These are phyloP conservation scores for Volucella bombylans DNA, from an alignment of 2,888 invertebrate genomes.

Conservation along the genomic window DNA sequence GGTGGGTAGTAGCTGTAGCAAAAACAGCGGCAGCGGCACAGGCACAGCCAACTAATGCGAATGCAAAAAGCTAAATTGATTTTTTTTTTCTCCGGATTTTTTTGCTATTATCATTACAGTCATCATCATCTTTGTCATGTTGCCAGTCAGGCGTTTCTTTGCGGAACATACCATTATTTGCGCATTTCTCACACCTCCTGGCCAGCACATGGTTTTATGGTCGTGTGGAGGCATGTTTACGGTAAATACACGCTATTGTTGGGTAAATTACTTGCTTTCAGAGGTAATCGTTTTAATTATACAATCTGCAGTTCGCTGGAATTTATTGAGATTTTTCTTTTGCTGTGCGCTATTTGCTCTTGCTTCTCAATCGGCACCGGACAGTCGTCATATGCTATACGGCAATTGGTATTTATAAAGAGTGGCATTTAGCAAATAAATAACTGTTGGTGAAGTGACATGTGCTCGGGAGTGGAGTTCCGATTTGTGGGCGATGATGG, in stretches of 20 bases:
- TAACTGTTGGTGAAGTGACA: constrained; percentile 35
- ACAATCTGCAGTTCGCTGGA: constrained; percentile 34
- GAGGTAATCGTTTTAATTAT: constrained; percentile 67
- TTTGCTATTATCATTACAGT: constrained; percentile 29
- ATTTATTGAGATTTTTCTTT: constrained; percentile 19
- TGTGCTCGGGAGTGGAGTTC: constrained; percentile 30
- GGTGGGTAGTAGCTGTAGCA: too few species aligned
- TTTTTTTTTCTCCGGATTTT: neutral
- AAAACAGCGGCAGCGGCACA: neutral
- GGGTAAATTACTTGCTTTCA: constrained; percentile 54
- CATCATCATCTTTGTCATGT: constrained; percentile 39
- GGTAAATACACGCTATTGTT: constrained; percentile 61
- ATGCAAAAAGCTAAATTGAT: constrained; percentile 22
- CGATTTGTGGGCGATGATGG: constrained; percentile 17
- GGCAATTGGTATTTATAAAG: neutral
- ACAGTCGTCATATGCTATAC: too few species aligned
- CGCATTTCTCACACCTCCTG: constrained; percentile 59
- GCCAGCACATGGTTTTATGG: constrained; percentile 38
- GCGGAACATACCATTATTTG: constrained; percentile 30
- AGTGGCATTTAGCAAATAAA: constrained; percentile 26
- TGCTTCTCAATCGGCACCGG: constrained; percentile 8
- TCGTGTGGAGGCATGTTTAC: constrained; percentile 61
- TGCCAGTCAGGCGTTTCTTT: neutral
- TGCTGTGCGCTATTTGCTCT: neutral
- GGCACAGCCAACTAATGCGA: constrained; percentile 9